phyloP scores from a whole-genome alignment of 2,888 invertebrate genomes.

The Aporophyla lueneburgensis region DNA sequence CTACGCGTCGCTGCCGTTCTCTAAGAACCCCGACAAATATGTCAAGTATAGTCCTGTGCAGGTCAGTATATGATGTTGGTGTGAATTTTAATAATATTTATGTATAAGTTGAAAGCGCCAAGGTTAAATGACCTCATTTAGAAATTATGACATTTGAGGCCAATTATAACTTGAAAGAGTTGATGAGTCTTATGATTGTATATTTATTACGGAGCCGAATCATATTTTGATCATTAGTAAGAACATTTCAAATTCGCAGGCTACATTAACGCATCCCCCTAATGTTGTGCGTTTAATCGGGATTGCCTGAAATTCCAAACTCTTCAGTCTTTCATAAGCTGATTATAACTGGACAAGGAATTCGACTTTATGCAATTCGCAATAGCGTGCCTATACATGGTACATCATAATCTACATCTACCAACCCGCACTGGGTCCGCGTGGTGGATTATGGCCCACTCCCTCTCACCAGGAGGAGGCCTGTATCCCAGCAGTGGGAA shows the following conservation, averaged over 20 bases:
- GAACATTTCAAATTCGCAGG: background rate
- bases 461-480: too few species aligned
- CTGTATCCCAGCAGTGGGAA: too few species aligned
- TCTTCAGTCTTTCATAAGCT: background rate
- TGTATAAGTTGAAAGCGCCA: too few species aligned
- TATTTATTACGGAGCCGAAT: background rate
- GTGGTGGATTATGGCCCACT: too few species aligned
- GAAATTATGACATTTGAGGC: too few species aligned
- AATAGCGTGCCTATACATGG: too few species aligned
- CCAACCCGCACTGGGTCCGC: too few species aligned
- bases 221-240: background rate
- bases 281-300: background rate
- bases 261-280: background rate
- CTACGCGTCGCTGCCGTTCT: slow-evolving; percentile 94
- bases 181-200: too few species aligned
- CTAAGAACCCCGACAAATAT: slow-evolving; percentile 93
- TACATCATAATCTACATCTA: too few species aligned
- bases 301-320: background rate
- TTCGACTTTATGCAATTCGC: background rate
- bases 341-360: background rate
- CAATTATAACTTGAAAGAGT: too few species aligned
- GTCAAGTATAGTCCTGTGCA: slow-evolving; percentile 50
- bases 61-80: slow-evolving; percentile 17
- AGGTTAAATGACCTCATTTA: too few species aligned
- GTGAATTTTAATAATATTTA: background rate